Evolutionary conservation across 2,797 vertebrate species (phyloP).

Genomic region (Diceros bicornis): DNA sequence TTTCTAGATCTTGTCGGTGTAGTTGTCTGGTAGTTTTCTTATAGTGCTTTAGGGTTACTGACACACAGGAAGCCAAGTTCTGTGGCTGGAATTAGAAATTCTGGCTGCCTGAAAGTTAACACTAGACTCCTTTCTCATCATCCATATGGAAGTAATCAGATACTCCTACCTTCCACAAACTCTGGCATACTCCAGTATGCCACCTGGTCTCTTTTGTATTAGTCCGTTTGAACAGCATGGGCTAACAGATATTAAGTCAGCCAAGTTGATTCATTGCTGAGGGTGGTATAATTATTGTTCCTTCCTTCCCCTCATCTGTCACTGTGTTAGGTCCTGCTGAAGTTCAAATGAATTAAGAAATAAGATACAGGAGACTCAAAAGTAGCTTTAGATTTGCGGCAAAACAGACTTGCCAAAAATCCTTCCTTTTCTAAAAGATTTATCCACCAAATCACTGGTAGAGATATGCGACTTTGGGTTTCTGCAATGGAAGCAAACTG

Average conservation of each 20-base stretch:
- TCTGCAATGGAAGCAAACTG: neutral
- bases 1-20: neutral
- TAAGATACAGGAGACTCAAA: neutral
- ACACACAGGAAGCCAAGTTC: neutral
- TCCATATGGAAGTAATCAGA: conserved; percentile 48
- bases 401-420: neutral
- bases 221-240: neutral
- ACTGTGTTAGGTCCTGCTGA: neutral
- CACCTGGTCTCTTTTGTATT: conserved; percentile 20
- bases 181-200: neutral
- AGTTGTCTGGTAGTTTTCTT: neutral
- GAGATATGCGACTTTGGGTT: neutral
- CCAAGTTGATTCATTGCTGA: neutral
- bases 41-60: neutral
- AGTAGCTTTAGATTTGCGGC: conserved; percentile 1
- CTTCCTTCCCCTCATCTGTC: neutral
- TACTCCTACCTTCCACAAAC: neutral
- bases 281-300: neutral
- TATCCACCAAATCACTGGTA: neutral
- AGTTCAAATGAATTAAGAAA: conserved; percentile 11
- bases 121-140: neutral
- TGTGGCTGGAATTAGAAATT: neutral
- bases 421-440: neutral
- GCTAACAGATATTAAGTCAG: neutral
- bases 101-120: neutral